Base-by-base conservation (phyloP, 2,113 vertebrate species). In the Trogon melanurus region DNA sequence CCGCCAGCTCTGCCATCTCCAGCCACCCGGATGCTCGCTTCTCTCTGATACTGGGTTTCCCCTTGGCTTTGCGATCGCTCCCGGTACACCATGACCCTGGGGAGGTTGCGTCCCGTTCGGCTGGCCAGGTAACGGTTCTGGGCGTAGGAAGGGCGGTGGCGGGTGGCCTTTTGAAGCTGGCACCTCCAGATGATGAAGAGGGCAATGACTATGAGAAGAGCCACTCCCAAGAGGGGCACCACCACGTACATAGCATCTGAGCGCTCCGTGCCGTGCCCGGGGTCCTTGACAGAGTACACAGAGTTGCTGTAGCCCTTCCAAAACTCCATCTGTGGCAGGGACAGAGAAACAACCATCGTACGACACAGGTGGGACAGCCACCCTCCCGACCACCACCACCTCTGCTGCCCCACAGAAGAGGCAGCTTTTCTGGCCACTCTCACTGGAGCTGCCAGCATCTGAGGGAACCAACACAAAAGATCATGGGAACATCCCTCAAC, bases 131-230 rank as follows among this genome's bases (percentile, higher is more conserved):
- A 99, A 62, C 98, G 98, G 95, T 98, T 99, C 97, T 99, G 99
- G 70, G 98, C 95, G 16, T 99, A 99, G 15, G 99, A 98, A 1
- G 98, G 99, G 30, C 98, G 98, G 56, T 98, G 98, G 7, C 98
- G 98, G 8, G 98, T 98, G 65, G 98, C 98, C 78, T 99, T 99
- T 79, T 99, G 99, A 53, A 99, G 98, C 96, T 99, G 99, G 96
- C 99, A 99, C 93, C 99, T 98, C 99, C 99, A 99, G 86, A 99
- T 98, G 93, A 99, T 98, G 98, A 99, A 99, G 91, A 99, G 98
- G 60, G 98, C 98, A 1, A 99, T 99, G 97, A 99, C 97, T 71
- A 99, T 98, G 75, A 99, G 98, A 50, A 99, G 96, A 9, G 98
- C 99, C 64, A 99, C 98, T 11, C 98, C 99, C 93, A 99, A 97